phyloP scores from a whole-genome alignment of 2,888 invertebrate genomes.

The Tyria jacobaeae region DNA sequence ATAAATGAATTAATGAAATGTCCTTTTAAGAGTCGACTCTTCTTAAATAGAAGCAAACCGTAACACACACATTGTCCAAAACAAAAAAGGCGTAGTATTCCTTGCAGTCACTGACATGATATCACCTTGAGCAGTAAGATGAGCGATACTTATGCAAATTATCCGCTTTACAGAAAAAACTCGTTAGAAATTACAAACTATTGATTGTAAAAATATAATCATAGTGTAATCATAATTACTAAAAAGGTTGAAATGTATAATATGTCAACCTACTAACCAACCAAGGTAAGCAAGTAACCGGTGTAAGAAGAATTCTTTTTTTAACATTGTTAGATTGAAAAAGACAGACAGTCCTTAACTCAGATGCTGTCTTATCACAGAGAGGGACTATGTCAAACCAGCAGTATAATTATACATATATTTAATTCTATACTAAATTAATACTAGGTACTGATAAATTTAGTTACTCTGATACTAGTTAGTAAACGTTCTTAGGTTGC shows the following conservation, averaged over 20 bases:
- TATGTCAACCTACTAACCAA: background rate
- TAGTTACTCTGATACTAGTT: background rate
- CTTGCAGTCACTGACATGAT: conserved; percentile 35
- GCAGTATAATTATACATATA: background rate
- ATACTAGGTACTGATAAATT: background rate
- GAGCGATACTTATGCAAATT: conserved; percentile 49
- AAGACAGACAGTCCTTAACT: no score
- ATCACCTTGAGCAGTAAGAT: conserved; percentile 56
- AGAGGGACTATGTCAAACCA: background rate
- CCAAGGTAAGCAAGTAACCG: background rate
- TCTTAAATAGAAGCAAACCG: background rate
- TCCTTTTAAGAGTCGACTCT: background rate
- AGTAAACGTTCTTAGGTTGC: background rate
- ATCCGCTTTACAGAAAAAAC: conserved; percentile 54
- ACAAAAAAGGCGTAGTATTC: conserved; percentile 8
- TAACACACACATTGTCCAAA: conserved; percentile 15
- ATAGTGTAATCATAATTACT: background rate
- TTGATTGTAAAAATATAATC: background rate
- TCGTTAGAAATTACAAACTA: conserved; percentile 33
- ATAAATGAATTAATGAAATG: no score
- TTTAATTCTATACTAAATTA: background rate
- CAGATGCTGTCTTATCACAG: no score
- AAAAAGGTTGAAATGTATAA: background rate
- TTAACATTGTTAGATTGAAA: no score
- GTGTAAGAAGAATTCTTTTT: no score